These are phyloP conservation scores for Drosophila pectinifera DNA, from an alignment of 1,140 invertebrate genomes.

Conservation along the genomic window DNA sequence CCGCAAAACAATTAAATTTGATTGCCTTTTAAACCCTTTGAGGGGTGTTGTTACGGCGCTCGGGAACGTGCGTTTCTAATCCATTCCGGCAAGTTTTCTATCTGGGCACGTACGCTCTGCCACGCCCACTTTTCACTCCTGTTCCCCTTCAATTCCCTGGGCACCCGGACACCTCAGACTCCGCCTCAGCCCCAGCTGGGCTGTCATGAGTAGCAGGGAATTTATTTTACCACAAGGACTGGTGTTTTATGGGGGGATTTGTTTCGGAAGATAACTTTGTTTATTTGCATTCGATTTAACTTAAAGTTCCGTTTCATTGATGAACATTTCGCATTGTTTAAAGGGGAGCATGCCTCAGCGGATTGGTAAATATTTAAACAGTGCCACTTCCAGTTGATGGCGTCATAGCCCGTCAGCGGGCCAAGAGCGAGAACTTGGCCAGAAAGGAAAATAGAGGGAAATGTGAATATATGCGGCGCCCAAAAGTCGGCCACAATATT, in stretches of 20 bases:
- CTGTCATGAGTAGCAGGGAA: slow-evolving; percentile 75
- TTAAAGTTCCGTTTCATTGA: slow-evolving; percentile 74
- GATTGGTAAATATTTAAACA: slow-evolving; percentile 78
- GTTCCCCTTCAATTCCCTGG: slow-evolving; percentile 14
- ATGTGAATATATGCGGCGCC: slow-evolving; percentile 15
- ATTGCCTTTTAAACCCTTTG: slow-evolving; percentile 78
- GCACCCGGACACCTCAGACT: slow-evolving; percentile 38
- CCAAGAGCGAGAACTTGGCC: neutral
- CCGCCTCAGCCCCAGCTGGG: slow-evolving; percentile 14
- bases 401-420: slow-evolving; percentile 51
- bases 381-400: slow-evolving; percentile 70
- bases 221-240: slow-evolving; percentile 80
- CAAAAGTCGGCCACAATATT: slow-evolving; percentile 53
- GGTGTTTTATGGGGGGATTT: slow-evolving; percentile 40
- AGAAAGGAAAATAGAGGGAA: neutral
- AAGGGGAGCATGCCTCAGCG: slow-evolving; percentile 37
- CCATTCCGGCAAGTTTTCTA: slow-evolving; percentile 65
- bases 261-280: slow-evolving; percentile 43
- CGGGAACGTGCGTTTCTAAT: slow-evolving; percentile 58
- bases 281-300: slow-evolving; percentile 66
- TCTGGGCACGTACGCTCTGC: slow-evolving; percentile 70
- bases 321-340: slow-evolving; percentile 59
- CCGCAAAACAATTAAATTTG: slow-evolving; percentile 81
- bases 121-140: slow-evolving; percentile 26
- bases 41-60: slow-evolving; percentile 13